phyloP scores from a whole-genome alignment of 2,888 invertebrate genomes.

The Andrena flavipes region DNA sequence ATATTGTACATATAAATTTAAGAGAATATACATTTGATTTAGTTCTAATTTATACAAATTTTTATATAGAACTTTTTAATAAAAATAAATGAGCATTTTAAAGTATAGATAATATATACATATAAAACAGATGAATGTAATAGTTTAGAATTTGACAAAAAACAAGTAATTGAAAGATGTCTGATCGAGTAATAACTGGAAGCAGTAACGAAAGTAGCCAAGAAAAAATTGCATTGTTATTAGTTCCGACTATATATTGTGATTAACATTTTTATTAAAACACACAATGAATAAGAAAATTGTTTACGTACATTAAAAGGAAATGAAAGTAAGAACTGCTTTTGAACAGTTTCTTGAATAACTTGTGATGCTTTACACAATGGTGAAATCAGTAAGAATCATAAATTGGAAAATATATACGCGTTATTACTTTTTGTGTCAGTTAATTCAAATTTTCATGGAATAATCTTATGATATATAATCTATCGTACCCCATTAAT shows the following conservation, averaged over 20 bases:
- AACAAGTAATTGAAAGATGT: too few relatives aligned
- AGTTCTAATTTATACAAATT: neutral
- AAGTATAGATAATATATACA: neutral
- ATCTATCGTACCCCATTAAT: too few relatives aligned
- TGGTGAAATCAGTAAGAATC: too few relatives aligned
- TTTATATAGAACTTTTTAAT: neutral
- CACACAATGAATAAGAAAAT: neutral
- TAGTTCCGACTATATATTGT: neutral
- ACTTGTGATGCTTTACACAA: too few relatives aligned
- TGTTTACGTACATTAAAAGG: neutral
- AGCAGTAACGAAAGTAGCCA: too few relatives aligned
- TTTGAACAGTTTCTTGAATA: neutral
- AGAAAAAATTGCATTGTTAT: neutral
- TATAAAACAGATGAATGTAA: too few relatives aligned
- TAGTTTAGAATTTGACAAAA: too few relatives aligned
- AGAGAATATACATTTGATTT: neutral
- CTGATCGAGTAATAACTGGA: too few relatives aligned
- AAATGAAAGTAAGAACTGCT: neutral
- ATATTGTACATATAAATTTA: neutral
- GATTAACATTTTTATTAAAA: neutral
- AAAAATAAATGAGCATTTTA: neutral
- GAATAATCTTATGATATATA: too few relatives aligned
- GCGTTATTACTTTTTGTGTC: too few relatives aligned
- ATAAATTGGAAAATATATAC: too few relatives aligned
- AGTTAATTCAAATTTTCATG: too few relatives aligned